Evolutionary conservation across 2,888 invertebrate genomes (phyloP).

Genomic region (Polyommatus icarus): DNA sequence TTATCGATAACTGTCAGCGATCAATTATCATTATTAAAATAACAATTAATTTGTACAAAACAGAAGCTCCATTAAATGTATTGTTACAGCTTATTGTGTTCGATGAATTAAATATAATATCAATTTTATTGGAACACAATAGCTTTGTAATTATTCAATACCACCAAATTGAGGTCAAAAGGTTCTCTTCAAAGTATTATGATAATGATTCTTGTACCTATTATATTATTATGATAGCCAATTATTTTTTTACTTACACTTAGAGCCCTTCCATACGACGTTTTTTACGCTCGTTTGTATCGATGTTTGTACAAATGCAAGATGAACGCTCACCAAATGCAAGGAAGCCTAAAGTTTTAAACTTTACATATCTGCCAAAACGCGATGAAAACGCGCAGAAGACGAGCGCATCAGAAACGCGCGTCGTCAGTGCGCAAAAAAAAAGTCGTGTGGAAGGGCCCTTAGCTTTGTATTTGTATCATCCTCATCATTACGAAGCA

Average conservation of each 20-base stretch:
- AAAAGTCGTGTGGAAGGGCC: no score
- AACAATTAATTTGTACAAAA: not conserved
- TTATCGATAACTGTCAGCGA: not conserved
- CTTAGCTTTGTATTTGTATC: not conserved
- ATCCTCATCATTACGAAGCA: not conserved
- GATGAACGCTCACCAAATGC: no score
- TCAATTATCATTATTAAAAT: not conserved
- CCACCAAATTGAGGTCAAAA: not conserved
- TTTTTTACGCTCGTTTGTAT: no score
- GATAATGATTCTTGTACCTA: not conserved
- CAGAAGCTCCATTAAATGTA: not conserved
- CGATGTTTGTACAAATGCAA: no score
- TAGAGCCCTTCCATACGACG: not conserved
- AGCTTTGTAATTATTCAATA: not conserved
- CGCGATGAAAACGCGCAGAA: no score
- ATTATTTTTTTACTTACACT: not conserved
- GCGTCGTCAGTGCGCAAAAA: no score
- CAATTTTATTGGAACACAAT: conserved; percentile 2
- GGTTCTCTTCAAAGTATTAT: not conserved
- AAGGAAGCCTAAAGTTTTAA: no score
- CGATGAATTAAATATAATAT: not conserved
- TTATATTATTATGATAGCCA: not conserved
- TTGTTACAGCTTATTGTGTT: not conserved
- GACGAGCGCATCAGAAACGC: no score
- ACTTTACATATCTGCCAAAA: no score